Evolutionary conservation across 2,888 invertebrate genomes (phyloP), one percentile per base, ranked within the genome.

Genomic region (Nudaria mundana): DNA sequence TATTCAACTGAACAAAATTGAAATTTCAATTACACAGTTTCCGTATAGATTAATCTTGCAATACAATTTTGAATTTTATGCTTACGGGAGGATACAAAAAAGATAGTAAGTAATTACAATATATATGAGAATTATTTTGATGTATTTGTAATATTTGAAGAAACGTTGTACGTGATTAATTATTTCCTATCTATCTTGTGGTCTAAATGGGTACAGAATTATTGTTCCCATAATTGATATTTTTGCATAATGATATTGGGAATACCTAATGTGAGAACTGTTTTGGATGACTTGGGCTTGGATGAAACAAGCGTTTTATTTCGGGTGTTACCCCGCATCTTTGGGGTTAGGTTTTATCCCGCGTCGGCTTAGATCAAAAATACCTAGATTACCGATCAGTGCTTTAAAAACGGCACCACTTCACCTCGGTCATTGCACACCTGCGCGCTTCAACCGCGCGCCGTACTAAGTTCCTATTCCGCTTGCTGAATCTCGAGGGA

Each of bases 111-210:
- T 50, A 35, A 56, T 50, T 59, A 59, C 63, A 60, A 38, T 40
- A 59, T 56, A 39, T 52, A 48, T 75, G 77, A 77, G 20, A 78
- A 81, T 81, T 81, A 79, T 68, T 71, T 71, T 78, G 78, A 81
- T 78, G 60, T 59, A 48, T 33, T 50, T 38, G 39, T 14, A 40
- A 51, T 47, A 59, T 57, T 57, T 46, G 57, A 50, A 42, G n/a
- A n/a, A n/a, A n/a, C 36, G 45, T 60, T 63, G 57, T 51, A 50
- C 63, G 63, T 77, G 79, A 81, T 79, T 80, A 79, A 81, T 81
- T 70, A 77, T 78, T 67, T 63, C 38, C 60, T 56, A 74, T 76
- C 63, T 62, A 50, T 72, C 53, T 64, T 66, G 56, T 66, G 56
- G 52, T 59, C 20, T 37, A 46, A 56, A 56, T 48, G 40, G 50